Evolutionary conservation across 2,797 vertebrate genomes (phyloP), one percentile per base, ranked within the genome.

Genomic region (Spea hammondii): DNA sequence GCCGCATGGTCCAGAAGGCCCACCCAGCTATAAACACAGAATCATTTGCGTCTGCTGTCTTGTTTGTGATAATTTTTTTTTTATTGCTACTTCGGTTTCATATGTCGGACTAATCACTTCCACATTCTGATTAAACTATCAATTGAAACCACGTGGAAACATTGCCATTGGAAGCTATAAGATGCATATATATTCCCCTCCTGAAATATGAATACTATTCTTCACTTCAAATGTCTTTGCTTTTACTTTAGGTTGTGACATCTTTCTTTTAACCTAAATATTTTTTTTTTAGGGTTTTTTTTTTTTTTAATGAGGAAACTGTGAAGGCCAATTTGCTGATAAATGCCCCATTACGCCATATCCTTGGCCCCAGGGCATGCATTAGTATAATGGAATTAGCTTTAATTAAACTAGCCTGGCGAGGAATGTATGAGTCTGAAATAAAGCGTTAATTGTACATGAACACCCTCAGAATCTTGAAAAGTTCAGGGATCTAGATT

Each of bases 31-130:
- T 91, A 92, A 91, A 94, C 88, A 91, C 89, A 88, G 89, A 91
- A 92, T 92, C 91, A 93, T 92, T 89, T 91, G 89, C 90, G 90
- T 89, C 91, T 89, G 88, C 90, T 91, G 85, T 92, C 89, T 89
- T 89, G 90, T 90, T 92, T 92, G 92, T 88, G 92, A 93, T 92
- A 92, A 92, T 92, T 92, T 92, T 32, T 87, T 80, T 91, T 87
- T 77, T 91, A 92, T 90, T 90, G 91, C 90, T 91, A 93, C 90
- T 88, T 92, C 90, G 89, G 91, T 91, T 93, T 92, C 92, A 93
- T 88, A 93, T 92, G 91, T 90, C 89, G 86, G 72, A 86, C 80
- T 93, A 94, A 94, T 92, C 88, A 91, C 88, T 92, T 91, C 92
- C 92, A 94, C 86, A 94, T 91, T 93, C 90, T 69, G 87, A 92